These are phyloP conservation scores for Pyrgilauda ruficollis DNA, from an alignment of 2,113 vertebrate genomes.

Conservation along the genomic window DNA sequence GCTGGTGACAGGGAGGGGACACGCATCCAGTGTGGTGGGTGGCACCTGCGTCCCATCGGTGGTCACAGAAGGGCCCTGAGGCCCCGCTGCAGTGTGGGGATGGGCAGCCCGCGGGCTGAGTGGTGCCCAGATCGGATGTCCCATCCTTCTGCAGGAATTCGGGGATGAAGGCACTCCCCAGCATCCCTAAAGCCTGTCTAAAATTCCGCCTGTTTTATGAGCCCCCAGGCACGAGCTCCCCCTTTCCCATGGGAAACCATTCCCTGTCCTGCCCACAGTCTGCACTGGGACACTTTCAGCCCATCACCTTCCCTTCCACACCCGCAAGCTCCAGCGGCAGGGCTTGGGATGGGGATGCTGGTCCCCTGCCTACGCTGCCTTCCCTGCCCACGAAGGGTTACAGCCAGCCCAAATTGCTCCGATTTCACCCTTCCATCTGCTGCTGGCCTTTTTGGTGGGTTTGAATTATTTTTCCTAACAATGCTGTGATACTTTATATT, in stretches of 20 bases:
- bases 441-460: background rate
- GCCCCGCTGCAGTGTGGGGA: background rate
- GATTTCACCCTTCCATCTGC: background rate
- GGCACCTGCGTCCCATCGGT: background rate
- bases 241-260: background rate
- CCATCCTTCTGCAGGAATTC: background rate
- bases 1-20: background rate
- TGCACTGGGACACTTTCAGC: background rate
- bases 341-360: background rate
- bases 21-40: fast-evolving
- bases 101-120: background rate
- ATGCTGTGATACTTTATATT: background rate
- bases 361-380: background rate
- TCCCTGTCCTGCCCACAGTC: background rate
- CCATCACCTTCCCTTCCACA: background rate
- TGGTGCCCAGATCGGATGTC: fast-evolving
- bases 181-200: background rate
- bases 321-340: fast-evolving
- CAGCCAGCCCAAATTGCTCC: background rate
- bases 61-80: background rate
- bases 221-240: fast-evolving
- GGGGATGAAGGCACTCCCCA: background rate
- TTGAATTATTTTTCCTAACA: constrained; percentile 31
- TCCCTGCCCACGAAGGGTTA: constrained; percentile 3
- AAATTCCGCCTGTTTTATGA: background rate